Percentiles rank a stretch among this genome's conserved stretches.
These are phyloP conservation scores for Serranus cabrilla DNA, from an alignment of 2,797 vertebrate species.

Conservation along the genomic window DNA sequence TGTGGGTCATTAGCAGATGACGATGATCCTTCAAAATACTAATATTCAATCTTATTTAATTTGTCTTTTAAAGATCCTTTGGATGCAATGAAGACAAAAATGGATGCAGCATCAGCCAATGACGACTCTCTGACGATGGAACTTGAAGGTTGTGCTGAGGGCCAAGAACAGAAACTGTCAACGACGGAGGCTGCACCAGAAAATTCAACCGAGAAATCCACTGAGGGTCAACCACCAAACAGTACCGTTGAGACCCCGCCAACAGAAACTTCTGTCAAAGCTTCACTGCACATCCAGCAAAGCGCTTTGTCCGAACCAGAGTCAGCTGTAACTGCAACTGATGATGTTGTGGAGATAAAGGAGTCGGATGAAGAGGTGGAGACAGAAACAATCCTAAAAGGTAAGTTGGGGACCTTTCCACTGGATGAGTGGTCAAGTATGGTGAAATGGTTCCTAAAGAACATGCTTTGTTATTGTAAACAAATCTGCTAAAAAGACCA, in stretches of 20 bases:
- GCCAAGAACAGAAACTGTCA: not conserved
- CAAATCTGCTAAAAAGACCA: too few relatives aligned
- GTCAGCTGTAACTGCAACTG: too few relatives aligned
- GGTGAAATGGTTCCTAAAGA: not conserved
- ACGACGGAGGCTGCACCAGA: not conserved
- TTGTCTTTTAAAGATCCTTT: not conserved
- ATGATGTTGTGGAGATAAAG: not conserved
- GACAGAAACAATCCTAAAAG: not conserved
- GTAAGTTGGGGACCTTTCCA: slow-evolving; percentile 15
- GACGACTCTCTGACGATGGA: not conserved
- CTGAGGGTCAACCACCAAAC: not conserved
- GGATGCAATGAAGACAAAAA: not conserved
- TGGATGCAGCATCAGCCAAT: not conserved
- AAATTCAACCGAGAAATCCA: not conserved
- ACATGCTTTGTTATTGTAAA: too few relatives aligned
- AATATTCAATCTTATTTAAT: too few relatives aligned
- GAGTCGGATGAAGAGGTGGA: not conserved
- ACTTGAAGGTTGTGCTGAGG: not conserved
- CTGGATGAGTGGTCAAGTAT: not conserved
- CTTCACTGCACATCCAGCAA: not conserved
- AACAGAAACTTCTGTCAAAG: not conserved
- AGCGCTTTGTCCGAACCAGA: not conserved
- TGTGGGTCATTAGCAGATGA: too few relatives aligned
- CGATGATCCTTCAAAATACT: too few relatives aligned
- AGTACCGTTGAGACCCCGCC: not conserved